Evolutionary conservation across 1,140 invertebrate genomes (phyloP), one percentile per base, ranked within the genome.

Genomic region (Aphelenchoides fujianensis): DNA sequence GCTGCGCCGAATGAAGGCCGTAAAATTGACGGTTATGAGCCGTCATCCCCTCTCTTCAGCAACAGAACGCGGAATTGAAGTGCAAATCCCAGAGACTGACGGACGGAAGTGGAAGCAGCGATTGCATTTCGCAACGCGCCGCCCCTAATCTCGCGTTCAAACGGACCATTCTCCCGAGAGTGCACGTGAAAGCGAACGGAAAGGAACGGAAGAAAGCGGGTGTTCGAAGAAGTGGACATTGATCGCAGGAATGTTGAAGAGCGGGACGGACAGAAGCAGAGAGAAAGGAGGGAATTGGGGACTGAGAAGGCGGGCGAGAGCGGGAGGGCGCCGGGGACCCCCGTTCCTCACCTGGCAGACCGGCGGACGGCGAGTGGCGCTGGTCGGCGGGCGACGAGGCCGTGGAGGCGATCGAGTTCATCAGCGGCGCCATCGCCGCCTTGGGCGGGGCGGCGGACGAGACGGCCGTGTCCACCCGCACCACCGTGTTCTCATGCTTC

Each of bases 401-500:
- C 12, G 70, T 35, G 2, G 72, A 74, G 9, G 59, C 72, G 35
- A 71, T 73, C 1, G n/a, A 36, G 32, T 66, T 66, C 27, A 31
- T 31, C 30, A n/a, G 59, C n/a, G n/a, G 59, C 2, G 59, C 27
- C 36, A 16, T 61, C n/a, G 59, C 59, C 28, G 63, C 16, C 32
- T 19, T 61, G 57, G 27, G 16, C 27, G 16, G n/a, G 57, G 16
- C 27, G 57, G 57, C 27, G 57, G 57, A 34, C 27, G 37, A 30
- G n/a, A 27, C 57, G 53, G 73, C 53, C 31, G 70, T 78, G 61
- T 81, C 76, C 28, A 82, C 81, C 28, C 82, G 78, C 28, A 82
- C 81, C 62, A 82, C 81, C 23, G 81, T 82, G 69, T 82, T 82
- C 71, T 82, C 81, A 76, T 82, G 81, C 71, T 82, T 83, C 37